phyloP scores from a whole-genome alignment of 2,888 invertebrate species.

The Hybos culiciformis region DNA sequence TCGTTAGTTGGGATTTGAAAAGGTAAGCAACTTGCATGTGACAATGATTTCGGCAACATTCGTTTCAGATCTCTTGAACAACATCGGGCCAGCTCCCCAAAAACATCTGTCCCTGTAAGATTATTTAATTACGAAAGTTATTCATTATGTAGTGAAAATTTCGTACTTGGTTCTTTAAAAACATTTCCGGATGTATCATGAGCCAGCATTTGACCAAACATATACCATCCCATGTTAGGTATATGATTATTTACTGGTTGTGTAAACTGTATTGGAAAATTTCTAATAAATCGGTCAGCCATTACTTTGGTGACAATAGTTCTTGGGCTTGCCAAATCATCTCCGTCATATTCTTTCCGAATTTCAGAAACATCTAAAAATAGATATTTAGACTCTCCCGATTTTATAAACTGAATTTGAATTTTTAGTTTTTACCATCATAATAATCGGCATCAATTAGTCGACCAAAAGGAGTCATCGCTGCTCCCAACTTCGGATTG shows the following conservation, averaged over 20 bases:
- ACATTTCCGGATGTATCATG: conserved; percentile 7
- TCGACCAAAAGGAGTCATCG: conserved; percentile 10
- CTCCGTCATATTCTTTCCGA: conserved; percentile 4
- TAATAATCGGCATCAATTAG: conserved; percentile 7
- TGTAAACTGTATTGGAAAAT: not conserved
- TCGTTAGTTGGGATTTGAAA: conserved; percentile 44
- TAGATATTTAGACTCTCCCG: no score
- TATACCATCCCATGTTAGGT: conserved; percentile 7
- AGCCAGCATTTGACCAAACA: conserved; percentile 7
- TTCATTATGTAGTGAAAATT: not conserved
- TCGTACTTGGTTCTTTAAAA: conserved; percentile 3
- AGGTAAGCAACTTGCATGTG: conserved; percentile 46
- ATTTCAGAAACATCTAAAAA: conserved; percentile 6
- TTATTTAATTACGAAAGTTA: not conserved
- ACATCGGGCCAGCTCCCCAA: conserved; percentile 4
- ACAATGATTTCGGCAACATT: conserved; percentile 35
- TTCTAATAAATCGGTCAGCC: not conserved
- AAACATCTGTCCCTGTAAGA: not conserved
- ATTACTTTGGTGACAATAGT: conserved; percentile 2
- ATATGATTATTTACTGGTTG: not conserved
- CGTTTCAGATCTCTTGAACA: conserved; percentile 18
- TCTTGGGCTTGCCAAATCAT: conserved; percentile 4
- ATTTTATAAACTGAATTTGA: not conserved
- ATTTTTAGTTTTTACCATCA: conserved; percentile 7
- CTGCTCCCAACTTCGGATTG: conserved; percentile 6